Evolutionary conservation across 2,888 invertebrate species (phyloP), one percentile per base, ranked within the genome.

Genomic region (Artemia sinica): DNA sequence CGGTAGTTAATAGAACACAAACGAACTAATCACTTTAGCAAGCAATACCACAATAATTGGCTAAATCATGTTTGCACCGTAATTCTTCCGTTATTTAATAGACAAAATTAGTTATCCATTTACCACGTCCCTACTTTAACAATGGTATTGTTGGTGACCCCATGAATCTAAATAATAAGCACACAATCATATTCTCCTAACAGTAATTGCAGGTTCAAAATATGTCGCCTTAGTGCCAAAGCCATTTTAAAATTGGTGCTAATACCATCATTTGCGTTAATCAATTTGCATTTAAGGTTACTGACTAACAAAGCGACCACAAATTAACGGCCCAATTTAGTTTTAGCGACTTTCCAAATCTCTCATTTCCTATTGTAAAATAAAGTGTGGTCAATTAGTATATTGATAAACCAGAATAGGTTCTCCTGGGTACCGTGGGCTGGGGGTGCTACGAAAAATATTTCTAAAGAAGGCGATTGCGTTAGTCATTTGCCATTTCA

Each of bases 111-210:
- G 18, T 18, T 58, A 58, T 14, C 58, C 58, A 58, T 58, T 58
- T 58, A 58, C 58, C 58, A 58, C n/a, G 10, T 58, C 58, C 58
- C 58, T 18, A 18, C n/a, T 28, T 58, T 18, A 58, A 58, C 58
- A 58, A 58, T 58, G 58, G 58, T 58, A 58, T 58, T 58, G 58
- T 58, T 58, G 28, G 28, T 58, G 58, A 58, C 58, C 58, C 58
- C 58, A 58, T 14, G 58, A 58, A 58, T 58, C 58, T 58, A 58
- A n/a, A 58, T 58, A 58, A 58, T 58, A 58, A 58, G 58, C 9
- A 18, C 28, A 28, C 18, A 58, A 58, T 58, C 58, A 58, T 58
- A 18, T 58, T 58, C 58, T 58, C 14, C 14, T 58, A 58, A 10
- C 18, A 58, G 58, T 58, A 58, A 58, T 58, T 58, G 58, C 18